These are phyloP conservation scores for Paramisgurnus dabryanus DNA, from an alignment of 2,113 vertebrate species.

Conservation along the genomic window DNA sequence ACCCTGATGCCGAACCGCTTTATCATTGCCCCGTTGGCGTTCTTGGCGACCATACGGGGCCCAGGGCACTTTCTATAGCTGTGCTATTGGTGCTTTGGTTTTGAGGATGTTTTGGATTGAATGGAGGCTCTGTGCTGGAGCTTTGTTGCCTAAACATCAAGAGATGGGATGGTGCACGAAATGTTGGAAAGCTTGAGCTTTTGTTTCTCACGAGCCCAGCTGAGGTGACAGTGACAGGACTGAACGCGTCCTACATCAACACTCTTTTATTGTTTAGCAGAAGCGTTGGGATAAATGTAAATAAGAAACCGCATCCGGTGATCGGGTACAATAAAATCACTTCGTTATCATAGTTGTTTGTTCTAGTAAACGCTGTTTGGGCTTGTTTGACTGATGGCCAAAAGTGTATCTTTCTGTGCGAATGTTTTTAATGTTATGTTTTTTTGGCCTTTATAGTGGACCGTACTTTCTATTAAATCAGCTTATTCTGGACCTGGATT, in stretches of 20 bases:
- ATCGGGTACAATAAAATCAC: background rate
- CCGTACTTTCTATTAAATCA: no score
- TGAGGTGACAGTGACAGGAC: constrained; percentile 21
- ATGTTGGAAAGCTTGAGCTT: background rate
- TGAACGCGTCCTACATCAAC: background rate
- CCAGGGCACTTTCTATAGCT: constrained; percentile 5
- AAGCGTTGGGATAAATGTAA: background rate
- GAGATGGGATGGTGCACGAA: constrained; percentile 22
- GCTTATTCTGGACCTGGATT: no score
- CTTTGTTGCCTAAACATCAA: constrained; percentile 18
- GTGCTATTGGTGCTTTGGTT: constrained; percentile 30
- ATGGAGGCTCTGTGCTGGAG: background rate
- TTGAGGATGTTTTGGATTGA: constrained; percentile 27
- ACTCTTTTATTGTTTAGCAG: background rate
- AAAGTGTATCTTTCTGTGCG: no score
- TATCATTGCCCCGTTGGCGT: background rate
- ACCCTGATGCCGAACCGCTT: background rate
- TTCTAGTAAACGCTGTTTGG: background rate
- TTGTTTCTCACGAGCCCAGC: constrained; percentile 5
- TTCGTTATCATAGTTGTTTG: background rate
- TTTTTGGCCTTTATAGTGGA: no score
- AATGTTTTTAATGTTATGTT: no score
- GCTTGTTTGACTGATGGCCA: background rate
- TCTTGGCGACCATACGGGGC: background rate
- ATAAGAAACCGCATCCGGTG: background rate